Base-by-base conservation (phyloP, 1,140 invertebrate species). In the Drosophila lini region DNA sequence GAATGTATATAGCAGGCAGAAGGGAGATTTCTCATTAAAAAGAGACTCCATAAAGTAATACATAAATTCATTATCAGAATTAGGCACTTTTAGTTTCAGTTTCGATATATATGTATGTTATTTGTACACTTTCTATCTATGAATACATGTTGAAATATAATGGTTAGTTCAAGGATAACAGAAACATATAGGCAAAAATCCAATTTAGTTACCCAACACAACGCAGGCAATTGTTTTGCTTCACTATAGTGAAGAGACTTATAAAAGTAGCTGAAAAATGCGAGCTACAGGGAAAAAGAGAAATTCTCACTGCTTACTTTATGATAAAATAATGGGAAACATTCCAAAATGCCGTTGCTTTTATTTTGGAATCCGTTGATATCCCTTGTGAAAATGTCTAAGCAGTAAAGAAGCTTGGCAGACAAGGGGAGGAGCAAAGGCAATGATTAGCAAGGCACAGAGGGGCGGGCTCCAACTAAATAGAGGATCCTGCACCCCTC, bases 341-440 rank as follows among this genome's bases (percentile, higher is more conserved):
- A 9, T 34, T 15, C 25, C 11, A 11, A 53, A 55, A 76, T 59
- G 62, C 48, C 40, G 42, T 34, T 53, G 55, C 55, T 42, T 42
- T 45, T 34, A 48, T 59, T 48, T 47, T 13, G 62, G 41, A 76
- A 76, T 76, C 59, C 34, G 19, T 45, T 55, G 38, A 57, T 65
- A 67, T 67, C 53, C 55, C 31, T 47, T 38, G 52, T 67, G 73
- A 41, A 76, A 76, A 76, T 76, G 65, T 59, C 58, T 67, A 48
- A 75, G 55, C 61, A 75, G 48, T 22, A 55, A 75, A 42, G 38
- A 40, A 53, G 32, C 28, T 22, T 22, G 52, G 32, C 41, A 73
- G 48, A 45, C 22, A 28, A 7, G 22, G 10, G 50, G 11, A 31
- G 42, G 11, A 32, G 38, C 7, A 11, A 5, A 16, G 45, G 36